phyloP scores from a whole-genome alignment of 2,797 vertebrate species.

The Cephalopachus bancanus region DNA sequence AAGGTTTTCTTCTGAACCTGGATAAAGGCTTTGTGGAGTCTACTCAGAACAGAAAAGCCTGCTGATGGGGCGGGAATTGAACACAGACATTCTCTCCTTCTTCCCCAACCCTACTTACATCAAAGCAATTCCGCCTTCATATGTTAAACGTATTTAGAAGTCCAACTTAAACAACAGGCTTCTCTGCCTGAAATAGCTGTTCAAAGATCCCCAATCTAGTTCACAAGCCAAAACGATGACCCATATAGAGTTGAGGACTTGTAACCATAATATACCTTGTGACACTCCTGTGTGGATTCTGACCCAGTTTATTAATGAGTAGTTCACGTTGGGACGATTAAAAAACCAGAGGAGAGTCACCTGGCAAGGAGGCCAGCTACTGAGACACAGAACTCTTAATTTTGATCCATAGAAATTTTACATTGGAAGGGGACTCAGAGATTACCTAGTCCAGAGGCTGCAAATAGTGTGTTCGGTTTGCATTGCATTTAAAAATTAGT shows the following conservation, averaged over 20 bases:
- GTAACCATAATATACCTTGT: background rate
- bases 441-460: background rate
- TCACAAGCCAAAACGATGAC: background rate
- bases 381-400: background rate
- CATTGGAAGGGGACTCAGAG: background rate
- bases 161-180: background rate
- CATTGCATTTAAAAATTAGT: background rate
- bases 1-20: slow-evolving; percentile 12
- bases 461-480: background rate
- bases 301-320: slow-evolving; percentile 14
- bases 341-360: background rate
- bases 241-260: background rate
- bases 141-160: background rate
- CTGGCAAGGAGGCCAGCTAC: background rate
- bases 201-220: background rate
- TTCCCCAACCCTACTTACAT: background rate
- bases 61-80: background rate
- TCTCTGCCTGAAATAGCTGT: slow-evolving; percentile 1
- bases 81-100: background rate
- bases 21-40: background rate
- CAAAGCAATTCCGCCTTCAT: slow-evolving; percentile 21
- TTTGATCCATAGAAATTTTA: background rate
- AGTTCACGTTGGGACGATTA: background rate
- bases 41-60: background rate
- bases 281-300: background rate